phyloP scores from a whole-genome alignment of 2,113 vertebrate genomes.

The Corythoichthys haematopterus region DNA sequence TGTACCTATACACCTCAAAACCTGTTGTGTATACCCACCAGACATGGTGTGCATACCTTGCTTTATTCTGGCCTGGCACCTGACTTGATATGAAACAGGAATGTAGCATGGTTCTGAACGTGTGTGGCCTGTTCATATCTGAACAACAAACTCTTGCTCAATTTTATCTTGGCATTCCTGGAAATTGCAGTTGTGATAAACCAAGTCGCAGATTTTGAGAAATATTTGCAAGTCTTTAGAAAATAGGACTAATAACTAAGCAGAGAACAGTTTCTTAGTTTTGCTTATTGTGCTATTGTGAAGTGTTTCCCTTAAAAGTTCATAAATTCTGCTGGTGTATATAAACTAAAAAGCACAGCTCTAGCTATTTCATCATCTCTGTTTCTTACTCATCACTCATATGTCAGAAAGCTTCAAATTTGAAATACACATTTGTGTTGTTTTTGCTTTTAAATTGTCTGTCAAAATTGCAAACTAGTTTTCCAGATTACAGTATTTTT shows the following conservation, averaged over 20 bases:
- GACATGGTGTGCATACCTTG: background rate
- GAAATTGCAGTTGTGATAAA: background rate
- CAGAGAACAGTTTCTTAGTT: background rate
- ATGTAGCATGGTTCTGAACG: background rate
- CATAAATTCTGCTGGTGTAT: background rate
- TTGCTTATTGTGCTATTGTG: background rate
- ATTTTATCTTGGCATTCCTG: background rate
- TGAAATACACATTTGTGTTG: background rate
- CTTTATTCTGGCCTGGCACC: background rate
- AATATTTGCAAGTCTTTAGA: background rate
- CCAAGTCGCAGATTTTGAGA: too few relatives aligned
- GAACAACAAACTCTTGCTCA: background rate
- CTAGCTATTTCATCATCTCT: background rate
- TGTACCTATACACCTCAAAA: background rate
- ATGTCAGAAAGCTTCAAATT: background rate
- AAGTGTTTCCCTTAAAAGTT: background rate
- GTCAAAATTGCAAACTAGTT: background rate
- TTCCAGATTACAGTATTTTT: background rate
- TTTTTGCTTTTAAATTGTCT: background rate
- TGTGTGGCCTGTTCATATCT: background rate
- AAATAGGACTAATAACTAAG: background rate
- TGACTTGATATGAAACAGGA: background rate
- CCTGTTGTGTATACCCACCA: background rate
- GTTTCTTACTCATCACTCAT: background rate
- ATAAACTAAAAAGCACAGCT: background rate